These are phyloP conservation scores for Macrochelys suwanniensis DNA, from an alignment of 2,797 vertebrate genomes.

Conservation along the genomic window DNA sequence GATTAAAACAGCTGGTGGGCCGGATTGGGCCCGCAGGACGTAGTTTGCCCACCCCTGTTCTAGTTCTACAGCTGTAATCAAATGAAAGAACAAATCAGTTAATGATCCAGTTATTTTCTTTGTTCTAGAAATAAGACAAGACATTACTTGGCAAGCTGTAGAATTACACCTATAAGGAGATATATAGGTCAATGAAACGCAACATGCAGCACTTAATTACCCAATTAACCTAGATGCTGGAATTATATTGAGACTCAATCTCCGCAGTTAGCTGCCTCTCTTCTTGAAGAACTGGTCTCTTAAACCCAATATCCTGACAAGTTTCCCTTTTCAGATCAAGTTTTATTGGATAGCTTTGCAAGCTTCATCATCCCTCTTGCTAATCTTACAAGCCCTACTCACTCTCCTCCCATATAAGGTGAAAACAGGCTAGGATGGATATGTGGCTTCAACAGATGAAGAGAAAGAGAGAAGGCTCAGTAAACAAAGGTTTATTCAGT, in stretches of 20 bases:
- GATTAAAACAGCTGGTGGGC: too few relatives aligned
- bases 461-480: neutral
- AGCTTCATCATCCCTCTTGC: neutral
- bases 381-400: neutral
- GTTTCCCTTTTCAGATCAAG: neutral
- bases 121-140: neutral
- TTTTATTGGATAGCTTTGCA: neutral
- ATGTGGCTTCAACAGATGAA: neutral
- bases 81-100: neutral
- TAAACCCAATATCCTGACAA: neutral
- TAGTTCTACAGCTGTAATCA: neutral
- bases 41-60: neutral
- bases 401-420: neutral
- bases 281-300: neutral
- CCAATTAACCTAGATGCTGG: neutral
- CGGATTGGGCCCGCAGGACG: rapidly evolving
- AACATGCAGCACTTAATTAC: neutral
- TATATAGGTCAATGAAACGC: neutral
- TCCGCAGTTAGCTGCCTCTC: neutral
- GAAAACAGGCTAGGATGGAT: neutral
- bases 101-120: neutral
- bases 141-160: neutral
- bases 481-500: neutral
- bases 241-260: neutral
- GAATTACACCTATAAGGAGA: neutral